These are phyloP conservation scores for Spisula subtruncata DNA, from an alignment of 2,888 invertebrate species.

Conservation along the genomic window DNA sequence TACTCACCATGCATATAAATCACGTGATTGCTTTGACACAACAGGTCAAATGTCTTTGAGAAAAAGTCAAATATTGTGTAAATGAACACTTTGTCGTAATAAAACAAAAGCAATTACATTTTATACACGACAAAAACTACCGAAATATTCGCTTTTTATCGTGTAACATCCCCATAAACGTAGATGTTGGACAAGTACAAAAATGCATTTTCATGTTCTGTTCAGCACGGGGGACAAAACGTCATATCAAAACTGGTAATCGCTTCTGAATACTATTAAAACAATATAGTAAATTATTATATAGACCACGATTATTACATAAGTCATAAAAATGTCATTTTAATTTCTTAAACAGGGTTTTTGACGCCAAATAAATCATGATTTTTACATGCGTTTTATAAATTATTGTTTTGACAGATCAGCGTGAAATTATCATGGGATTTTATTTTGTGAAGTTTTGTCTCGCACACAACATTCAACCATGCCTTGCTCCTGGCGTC, in stretches of 20 bases:
- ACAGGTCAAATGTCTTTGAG: slow-evolving; percentile 55
- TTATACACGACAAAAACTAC: slow-evolving; percentile 13
- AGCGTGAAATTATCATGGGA: not conserved
- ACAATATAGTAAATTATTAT: slow-evolving; percentile 9
- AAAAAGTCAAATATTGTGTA: slow-evolving; percentile 55
- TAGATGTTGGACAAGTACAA: slow-evolving; percentile 1
- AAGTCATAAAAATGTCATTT: slow-evolving; percentile 21
- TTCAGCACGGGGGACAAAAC: not conserved
- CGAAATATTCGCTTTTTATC: slow-evolving; percentile 1
- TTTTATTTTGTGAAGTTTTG: not conserved
- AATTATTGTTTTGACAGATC: slow-evolving; percentile 18
- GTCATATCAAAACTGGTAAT: not conserved
- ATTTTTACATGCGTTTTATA: slow-evolving; percentile 24
- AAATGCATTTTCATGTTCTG: slow-evolving; percentile 21
- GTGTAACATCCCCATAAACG: slow-evolving; percentile 9
- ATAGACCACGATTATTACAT: slow-evolving; percentile 11
- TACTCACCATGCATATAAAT: slow-evolving; percentile 48
- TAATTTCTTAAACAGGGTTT: slow-evolving; percentile 18
- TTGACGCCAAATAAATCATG: slow-evolving; percentile 26
- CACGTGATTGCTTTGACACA: slow-evolving; percentile 51
- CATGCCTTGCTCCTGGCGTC: not conserved
- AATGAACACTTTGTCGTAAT: slow-evolving; percentile 55
- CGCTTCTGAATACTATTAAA: not conserved
- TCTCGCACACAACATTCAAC: not conserved
- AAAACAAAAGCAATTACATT: slow-evolving; percentile 40